phyloP scores from a whole-genome alignment of 2,797 vertebrate species.

The Periophthalmus magnuspinnatus region DNA sequence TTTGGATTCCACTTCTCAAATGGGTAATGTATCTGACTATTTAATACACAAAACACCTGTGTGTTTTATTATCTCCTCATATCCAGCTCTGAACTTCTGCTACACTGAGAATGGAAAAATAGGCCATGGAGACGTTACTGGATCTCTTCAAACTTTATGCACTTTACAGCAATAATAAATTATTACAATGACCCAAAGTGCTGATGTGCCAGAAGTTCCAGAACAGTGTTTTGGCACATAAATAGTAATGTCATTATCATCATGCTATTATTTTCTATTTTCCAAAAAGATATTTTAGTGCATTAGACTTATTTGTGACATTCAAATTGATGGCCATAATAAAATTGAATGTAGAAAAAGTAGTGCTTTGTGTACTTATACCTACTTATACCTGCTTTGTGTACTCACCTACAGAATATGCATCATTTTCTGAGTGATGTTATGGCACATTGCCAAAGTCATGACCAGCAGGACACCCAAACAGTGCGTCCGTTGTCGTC shows the following conservation, averaged over 20 bases:
- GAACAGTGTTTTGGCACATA: not conserved
- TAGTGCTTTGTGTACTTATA: not conserved
- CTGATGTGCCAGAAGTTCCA: not conserved
- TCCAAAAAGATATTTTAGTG: not conserved
- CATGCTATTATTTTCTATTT: not conserved
- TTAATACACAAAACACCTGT: conserved; percentile 17
- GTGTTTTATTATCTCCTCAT: conserved; percentile 2
- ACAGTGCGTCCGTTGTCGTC: conserved; percentile 64
- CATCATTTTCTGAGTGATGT: not conserved
- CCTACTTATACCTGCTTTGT: not conserved
- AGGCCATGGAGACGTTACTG: not conserved
- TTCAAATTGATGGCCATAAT: not conserved
- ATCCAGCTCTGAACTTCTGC: not conserved
- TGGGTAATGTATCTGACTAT: not conserved
- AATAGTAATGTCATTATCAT: not conserved
- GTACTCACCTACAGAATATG: not conserved
- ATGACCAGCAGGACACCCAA: conserved; percentile 22
- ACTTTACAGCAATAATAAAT: not conserved
- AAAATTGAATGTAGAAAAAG: too few species aligned
- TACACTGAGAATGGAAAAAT: not conserved
- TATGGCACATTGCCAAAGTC: conserved; percentile 17
- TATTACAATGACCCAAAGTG: not conserved
- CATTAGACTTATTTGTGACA: not conserved
- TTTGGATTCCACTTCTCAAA: not conserved
- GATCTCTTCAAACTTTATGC: not conserved